Evolutionary conservation across 2,113 vertebrate species (phyloP).

Genomic region (Toxotes jaculatrix): DNA sequence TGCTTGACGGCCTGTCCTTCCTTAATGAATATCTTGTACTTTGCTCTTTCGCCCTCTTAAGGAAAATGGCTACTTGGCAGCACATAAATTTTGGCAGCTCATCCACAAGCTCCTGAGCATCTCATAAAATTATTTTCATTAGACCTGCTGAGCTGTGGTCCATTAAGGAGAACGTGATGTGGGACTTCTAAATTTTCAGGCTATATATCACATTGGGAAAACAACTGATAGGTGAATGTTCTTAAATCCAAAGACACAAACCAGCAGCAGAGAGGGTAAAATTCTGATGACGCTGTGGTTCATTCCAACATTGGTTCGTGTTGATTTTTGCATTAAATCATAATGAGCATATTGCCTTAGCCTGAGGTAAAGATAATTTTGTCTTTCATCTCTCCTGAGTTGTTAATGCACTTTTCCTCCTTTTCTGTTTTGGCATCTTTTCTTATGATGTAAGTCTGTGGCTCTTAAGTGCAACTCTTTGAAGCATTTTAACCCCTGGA

Average conservation of each 20-base stretch:
- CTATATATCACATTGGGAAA: slow-evolving; percentile 7
- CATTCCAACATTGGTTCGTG: slow-evolving; percentile 11
- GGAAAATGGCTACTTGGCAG: slow-evolving; percentile 71
- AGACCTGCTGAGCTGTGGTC: slow-evolving; percentile 46
- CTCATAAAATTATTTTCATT: slow-evolving; percentile 66
- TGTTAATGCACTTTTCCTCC: slow-evolving; percentile 46
- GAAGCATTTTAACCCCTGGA: slow-evolving; percentile 54
- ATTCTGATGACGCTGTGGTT: neutral
- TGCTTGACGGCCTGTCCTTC: slow-evolving; percentile 39
- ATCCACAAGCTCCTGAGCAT: slow-evolving; percentile 33
- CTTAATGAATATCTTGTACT: slow-evolving; percentile 69
- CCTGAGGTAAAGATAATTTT: slow-evolving; percentile 46
- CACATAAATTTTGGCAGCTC: slow-evolving; percentile 54
- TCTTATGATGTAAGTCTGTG: slow-evolving; percentile 73
- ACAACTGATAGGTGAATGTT: neutral
- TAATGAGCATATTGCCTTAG: slow-evolving; percentile 44
- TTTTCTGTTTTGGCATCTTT: slow-evolving; percentile 30
- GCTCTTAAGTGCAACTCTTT: slow-evolving; percentile 67
- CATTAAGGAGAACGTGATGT: slow-evolving; percentile 54
- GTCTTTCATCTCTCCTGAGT: slow-evolving; percentile 61
- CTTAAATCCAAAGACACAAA: slow-evolving; percentile 6
- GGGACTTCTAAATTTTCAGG: slow-evolving; percentile 9
- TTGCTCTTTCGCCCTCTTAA: slow-evolving; percentile 57
- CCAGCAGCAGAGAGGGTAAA: neutral
- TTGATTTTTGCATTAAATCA: slow-evolving; percentile 52